Conservation (phyloP, 1,140 invertebrate species). For the Lordiphosa clarofinis region DNA sequence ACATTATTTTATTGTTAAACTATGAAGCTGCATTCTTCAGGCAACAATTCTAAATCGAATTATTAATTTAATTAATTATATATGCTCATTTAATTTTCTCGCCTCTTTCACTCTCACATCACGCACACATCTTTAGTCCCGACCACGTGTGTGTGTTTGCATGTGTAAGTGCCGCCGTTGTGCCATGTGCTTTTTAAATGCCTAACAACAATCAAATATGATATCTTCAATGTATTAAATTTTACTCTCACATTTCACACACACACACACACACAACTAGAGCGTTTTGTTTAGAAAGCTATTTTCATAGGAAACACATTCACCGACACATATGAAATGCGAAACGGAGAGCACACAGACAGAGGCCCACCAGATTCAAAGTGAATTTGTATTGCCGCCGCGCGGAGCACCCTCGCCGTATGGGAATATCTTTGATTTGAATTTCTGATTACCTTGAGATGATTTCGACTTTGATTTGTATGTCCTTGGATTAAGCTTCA, state of each 20-base stretch:
- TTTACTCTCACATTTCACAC: constrained; percentile 50
- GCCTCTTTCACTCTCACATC: neutral
- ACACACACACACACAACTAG: constrained; percentile 1
- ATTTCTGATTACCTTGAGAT: constrained; percentile 39
- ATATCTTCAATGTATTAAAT: constrained; percentile 23
- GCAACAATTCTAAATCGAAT: constrained; percentile 6
- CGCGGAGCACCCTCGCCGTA: constrained; percentile 10
- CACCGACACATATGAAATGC: constrained; percentile 10
- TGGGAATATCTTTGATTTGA: constrained; percentile 3
- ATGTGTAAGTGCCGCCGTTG: constrained; percentile 34
- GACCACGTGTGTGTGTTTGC: constrained; percentile 43
- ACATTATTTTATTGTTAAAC: too few relatives aligned
- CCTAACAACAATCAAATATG: constrained; percentile 45
- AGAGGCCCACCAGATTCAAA: constrained; percentile 1
- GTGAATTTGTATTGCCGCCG: constrained; percentile 22
- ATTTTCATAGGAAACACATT: constrained; percentile 21
- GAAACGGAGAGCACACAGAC: neutral
- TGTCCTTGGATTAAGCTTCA: too few relatives aligned
- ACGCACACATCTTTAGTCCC: constrained; percentile 39
- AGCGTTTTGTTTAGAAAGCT: constrained; percentile 57
- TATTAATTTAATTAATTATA: too few relatives aligned
- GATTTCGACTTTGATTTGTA: neutral
- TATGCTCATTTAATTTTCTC: neutral
- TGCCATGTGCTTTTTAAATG: constrained; percentile 45
- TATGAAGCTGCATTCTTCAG: too few relatives aligned